Percentiles rank a stretch among this genome's conserved stretches.
Evolutionary conservation across 2,888 invertebrate genomes (phyloP).

Genomic region (Neoascia interrupta): DNA sequence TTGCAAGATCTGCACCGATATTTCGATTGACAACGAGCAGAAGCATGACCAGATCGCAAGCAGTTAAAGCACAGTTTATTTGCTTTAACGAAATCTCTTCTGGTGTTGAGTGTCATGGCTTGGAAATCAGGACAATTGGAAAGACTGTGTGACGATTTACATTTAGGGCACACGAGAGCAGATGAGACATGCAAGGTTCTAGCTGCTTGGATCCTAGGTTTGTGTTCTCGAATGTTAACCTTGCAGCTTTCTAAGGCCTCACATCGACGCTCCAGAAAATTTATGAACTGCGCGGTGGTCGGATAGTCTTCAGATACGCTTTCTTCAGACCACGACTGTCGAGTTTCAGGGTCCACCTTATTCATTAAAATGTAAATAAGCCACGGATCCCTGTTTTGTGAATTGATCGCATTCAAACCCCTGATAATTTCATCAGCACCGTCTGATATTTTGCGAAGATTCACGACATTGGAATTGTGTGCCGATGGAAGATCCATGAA

Average conservation of each 20-base stretch:
- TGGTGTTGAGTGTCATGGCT: not conserved
- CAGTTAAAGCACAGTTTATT: conserved; percentile 29
- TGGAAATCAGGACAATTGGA: conserved; percentile 4
- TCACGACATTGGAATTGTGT: not conserved
- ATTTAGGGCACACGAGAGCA: not conserved
- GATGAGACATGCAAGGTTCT: too few relatives aligned
- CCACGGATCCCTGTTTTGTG: conserved; percentile 40
- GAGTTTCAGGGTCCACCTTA: too few relatives aligned
- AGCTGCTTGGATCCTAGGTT: too few relatives aligned
- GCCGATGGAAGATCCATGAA: conserved; percentile 7
- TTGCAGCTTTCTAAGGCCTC: too few relatives aligned
- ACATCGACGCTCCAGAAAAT: too few relatives aligned
- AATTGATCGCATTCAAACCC: too few relatives aligned
- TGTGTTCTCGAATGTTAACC: too few relatives aligned
- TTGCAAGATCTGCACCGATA: too few relatives aligned
- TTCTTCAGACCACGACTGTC: too few relatives aligned
- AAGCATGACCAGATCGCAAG: not conserved
- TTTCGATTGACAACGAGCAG: not conserved
- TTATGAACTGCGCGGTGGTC: too few relatives aligned
- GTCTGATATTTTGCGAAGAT: conserved; percentile 35
- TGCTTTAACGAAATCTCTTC: conserved; percentile 19
- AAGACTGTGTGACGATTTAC: not conserved
- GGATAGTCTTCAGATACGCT: too few relatives aligned
- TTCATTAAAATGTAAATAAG: conserved; percentile 35
- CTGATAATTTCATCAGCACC: conserved; percentile 38